Base-by-base conservation (phyloP, 2,797 vertebrate species). In the Spheniscus humboldti region DNA sequence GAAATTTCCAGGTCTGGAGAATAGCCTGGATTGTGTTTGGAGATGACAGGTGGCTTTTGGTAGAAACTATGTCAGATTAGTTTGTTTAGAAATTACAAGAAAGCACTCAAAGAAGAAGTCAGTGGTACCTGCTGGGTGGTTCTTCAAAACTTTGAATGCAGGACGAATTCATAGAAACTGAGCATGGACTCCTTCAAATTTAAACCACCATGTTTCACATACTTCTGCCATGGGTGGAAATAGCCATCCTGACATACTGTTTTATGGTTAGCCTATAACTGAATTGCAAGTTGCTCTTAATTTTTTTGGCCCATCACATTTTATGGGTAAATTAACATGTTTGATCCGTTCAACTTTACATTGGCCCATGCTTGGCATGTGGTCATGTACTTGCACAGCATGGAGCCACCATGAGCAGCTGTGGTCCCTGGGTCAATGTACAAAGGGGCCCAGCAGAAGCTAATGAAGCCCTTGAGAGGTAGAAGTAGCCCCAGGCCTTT, bases 121-220 rank as follows among this genome's bases (percentile, higher is more conserved):
- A 30, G 10, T 64, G 33, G 13, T 50, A 72, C 6, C 41, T 83
- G 24, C 68, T 63, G 47, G 12, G 20, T 4, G 60, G 28, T 64
- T 71, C 64, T 74, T 94, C 31, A 84, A 81, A 86, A 77, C n/a
- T 77, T 41, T 35, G 39, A 62, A 64, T 25, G 7, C 4, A 59
- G 64, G 48, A 67, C 4, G 64, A 79, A 62, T 67, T 43, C 3
- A 33, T 10, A 35, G 64, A 83, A 75, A 66, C 11, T 18, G 72
- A 88, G 18, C 20, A 24, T 31, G 37, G 27, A 33, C 3, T 45
- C 28, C n/a, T 76, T 78, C 19, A 81, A 39, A 80, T 43, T 72
- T 59, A 75, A 92, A 23, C 15, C 2, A 27, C 11, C 0, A 0
- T 12, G 2, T 85, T 90, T 76, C 35, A 50, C 4, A 13, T 48